These are phyloP conservation scores for Athrips mouffetella DNA, from an alignment of 2,888 invertebrate species.

Conservation along the genomic window DNA sequence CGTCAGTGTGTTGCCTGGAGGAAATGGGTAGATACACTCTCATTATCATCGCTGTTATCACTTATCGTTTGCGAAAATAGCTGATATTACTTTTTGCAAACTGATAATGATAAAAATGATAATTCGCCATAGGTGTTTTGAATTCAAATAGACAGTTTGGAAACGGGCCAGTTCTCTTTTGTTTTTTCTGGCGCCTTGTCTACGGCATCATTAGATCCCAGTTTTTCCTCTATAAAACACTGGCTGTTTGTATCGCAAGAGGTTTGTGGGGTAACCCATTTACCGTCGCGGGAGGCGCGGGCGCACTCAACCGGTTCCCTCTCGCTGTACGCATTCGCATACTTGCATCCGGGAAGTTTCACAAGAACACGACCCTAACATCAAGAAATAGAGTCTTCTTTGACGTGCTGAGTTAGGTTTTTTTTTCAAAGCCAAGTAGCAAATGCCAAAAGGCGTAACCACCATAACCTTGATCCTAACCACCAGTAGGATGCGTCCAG, in stretches of 20 bases:
- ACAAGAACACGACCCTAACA: slow-evolving; percentile 29
- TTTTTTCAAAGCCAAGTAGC: slow-evolving; percentile 37
- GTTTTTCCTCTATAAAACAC: slow-evolving; percentile 2
- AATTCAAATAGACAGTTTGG: slow-evolving; percentile 6
- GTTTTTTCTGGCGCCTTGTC: background rate
- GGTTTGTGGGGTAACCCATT: slow-evolving; percentile 77
- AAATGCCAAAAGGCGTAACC: slow-evolving; percentile 42
- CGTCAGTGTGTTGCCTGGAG: slow-evolving; percentile 50
- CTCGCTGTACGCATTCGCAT: slow-evolving; percentile 44
- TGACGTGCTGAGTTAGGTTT: slow-evolving; percentile 16
- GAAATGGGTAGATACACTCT: slow-evolving; percentile 58
- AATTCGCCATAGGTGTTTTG: slow-evolving; percentile 33
- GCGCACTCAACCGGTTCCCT: slow-evolving; percentile 60
- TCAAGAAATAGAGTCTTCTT: slow-evolving; percentile 34
- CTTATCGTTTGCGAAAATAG: slow-evolving; percentile 48
- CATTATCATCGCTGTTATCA: slow-evolving; percentile 25
- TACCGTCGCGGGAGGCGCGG: slow-evolving; percentile 46
- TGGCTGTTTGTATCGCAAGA: slow-evolving; percentile 63
- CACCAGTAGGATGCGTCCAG: slow-evolving; percentile 70
- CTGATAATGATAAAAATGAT: slow-evolving; percentile 33
- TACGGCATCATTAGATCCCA: background rate
- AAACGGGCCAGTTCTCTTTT: background rate
- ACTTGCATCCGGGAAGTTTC: slow-evolving; percentile 57
- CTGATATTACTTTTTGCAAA: slow-evolving; percentile 42
- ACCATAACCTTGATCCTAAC: slow-evolving; percentile 70